A percentile compares a stretch with the other conserved stretches of the same genome.
Evolutionary conservation across 2,113 vertebrate genomes (phyloP).

Genomic region (Ivindomyrus marchei): DNA sequence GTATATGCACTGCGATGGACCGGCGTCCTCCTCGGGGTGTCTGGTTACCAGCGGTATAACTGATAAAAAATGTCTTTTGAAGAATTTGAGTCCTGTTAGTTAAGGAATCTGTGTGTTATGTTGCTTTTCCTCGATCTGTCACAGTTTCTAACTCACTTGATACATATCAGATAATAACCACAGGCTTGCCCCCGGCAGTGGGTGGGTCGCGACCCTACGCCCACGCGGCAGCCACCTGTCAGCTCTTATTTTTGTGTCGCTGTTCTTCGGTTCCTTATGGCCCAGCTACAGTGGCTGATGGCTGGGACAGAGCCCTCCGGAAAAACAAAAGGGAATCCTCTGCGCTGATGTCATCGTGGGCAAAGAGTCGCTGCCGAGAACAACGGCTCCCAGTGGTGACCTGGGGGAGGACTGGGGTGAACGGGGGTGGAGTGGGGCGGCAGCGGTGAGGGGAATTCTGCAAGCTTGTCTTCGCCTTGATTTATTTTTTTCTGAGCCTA

Average conservation of each 20-base stretch:
- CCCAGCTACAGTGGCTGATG: background rate
- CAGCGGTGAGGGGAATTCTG: conserved; percentile 32
- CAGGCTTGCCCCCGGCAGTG: background rate
- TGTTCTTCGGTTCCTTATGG: background rate
- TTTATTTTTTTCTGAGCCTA: conserved; percentile 46
- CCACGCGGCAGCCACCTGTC: background rate
- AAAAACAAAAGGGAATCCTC: conserved; percentile 40
- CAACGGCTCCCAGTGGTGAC: conserved; percentile 12
- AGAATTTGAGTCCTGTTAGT: background rate
- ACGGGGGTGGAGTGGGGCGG: background rate
- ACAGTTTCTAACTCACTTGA: background rate
- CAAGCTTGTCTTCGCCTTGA: conserved; percentile 52
- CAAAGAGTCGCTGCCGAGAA: conserved; percentile 4
- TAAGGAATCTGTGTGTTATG: background rate
- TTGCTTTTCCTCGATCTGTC: background rate
- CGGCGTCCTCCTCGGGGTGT: background rate
- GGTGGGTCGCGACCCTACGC: background rate
- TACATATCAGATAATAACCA: background rate
- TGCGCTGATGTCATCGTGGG: conserved; percentile 30
- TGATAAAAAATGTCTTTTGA: background rate
- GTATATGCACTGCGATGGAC: background rate
- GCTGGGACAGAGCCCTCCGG: background rate
- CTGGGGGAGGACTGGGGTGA: background rate
- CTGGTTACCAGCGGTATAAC: background rate
- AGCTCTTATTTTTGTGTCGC: background rate